Conservation (phyloP, 2,113 vertebrate genomes). For the Paramisgurnus dabryanus region DNA sequence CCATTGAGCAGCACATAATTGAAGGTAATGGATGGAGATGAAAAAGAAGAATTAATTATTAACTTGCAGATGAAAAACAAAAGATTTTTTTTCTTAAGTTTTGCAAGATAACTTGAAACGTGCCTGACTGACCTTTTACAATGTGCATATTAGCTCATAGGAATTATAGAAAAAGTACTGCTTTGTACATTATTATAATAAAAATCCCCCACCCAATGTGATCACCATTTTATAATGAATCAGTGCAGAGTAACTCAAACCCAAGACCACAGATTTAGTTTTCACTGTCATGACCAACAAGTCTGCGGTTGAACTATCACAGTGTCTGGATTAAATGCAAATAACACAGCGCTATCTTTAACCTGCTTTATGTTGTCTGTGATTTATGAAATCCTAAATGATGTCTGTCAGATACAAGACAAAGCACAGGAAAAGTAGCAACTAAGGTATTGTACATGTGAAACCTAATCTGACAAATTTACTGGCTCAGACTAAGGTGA, state of each 20-base stretch:
- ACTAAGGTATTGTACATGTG: too few relatives aligned
- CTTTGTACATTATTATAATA: not conserved
- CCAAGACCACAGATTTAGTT: not conserved
- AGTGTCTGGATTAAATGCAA: not conserved
- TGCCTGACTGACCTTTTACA: not conserved
- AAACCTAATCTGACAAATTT: too few relatives aligned
- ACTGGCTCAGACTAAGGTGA: too few relatives aligned
- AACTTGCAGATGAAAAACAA: slow-evolving; percentile 28
- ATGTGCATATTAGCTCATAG: not conserved
- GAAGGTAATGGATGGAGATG: slow-evolving; percentile 18
- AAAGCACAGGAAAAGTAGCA: too few relatives aligned
- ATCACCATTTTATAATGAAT: slow-evolving; percentile 4
- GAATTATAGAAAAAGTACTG: not conserved
- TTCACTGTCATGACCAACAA: slow-evolving; percentile 18
- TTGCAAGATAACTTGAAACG: not conserved
- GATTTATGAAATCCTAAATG: too few relatives aligned
- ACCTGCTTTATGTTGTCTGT: not conserved
- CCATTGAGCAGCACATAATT: slow-evolving; percentile 24
- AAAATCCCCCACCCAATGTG: not conserved
- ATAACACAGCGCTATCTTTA: slow-evolving; percentile 3
- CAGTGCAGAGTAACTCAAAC: not conserved
- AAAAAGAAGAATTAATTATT: slow-evolving; percentile 37
- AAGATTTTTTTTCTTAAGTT: not conserved
- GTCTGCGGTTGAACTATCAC: not conserved
- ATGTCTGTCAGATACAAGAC: too few relatives aligned